Evolutionary conservation across 2,113 vertebrate genomes (phyloP), one percentile per base, ranked within the genome.

Genomic region (Aplodontia rufa): DNA sequence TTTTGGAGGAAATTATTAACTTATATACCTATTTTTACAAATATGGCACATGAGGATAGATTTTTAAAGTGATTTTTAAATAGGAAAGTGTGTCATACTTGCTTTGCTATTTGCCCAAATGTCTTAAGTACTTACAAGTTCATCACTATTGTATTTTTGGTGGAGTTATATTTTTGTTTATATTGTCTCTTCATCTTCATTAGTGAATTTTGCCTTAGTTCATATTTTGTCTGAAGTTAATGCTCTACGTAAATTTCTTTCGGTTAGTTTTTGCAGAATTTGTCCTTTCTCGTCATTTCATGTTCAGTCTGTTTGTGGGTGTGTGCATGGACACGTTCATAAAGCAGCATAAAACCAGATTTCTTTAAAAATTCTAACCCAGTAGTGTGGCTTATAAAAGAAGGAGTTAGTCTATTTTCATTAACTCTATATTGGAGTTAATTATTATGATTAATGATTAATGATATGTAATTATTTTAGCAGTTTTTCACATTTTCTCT

Each of bases 371-470:
- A 87, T n/a, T 64, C 14, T 45, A 74, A 80, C 19, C 30, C 6
- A 64, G 26, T 32, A 93, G 68, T 87, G 12, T 91, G 5, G 60
- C 74, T 71, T 69, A 62, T 8, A 87, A 32, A 42, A 72, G 62
- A 7, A 78, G 3, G 8, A 72, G 72, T 92, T 90, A 72, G 82
- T n/a, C 3, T 9, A 62, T 47, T 93, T 83, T 84, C 1, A 14
- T 72, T n/a, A n/a, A n/a, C n/a, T n/a, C n/a, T n/a, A 49, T 82
- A 42, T 60, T 78, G n/a, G 2, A 68, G n/a, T 24, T 82, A 79
- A 92, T 83, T 13, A 83, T 30, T 87, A 30, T 47, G 62, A 87
- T 74, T 83, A 87, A 71, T 81, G 5, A 17, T 64, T 94, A 94
- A 85, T 37, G 9, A 60, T 74, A 78, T 40, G 8, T 9, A 45